Base-by-base conservation (phyloP, 2,888 invertebrate species). In the Argyresthia goedartella region DNA sequence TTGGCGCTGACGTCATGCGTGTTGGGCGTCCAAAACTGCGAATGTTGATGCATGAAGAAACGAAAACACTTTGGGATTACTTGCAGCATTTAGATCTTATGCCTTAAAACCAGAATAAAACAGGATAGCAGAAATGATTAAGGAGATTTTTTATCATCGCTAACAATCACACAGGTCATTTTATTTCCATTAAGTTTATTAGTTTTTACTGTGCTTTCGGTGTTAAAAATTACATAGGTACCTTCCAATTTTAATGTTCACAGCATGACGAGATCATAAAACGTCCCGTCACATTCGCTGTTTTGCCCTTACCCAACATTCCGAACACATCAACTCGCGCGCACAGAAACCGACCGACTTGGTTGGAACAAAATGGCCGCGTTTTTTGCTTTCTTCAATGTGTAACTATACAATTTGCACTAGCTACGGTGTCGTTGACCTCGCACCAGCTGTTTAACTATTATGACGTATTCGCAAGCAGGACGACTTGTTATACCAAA, bases 371-470 rank as follows among this genome's bases (percentile, higher is more conserved):
- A 71, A 71, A 73, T 71, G 69, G 64, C 67, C 68, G 66, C 49
- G 49, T 76, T 81, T 76, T 81, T 81, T 78, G 73, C 76, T 71
- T 71, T 72, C 70, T 66, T 63, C 70, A 65, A 75, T 74, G 75
- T 82, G 75, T 81, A 73, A 73, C 73, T 76, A 71, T 76, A 80
- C 78, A 85, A 81, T 85, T 85, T 79, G 84, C 85, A 79, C 78
- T 76, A 78, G 73, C 70, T 39, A 49, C 59, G 66, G 69, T 69
- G 82, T 81, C 85, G 64, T 69, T 77, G 82, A 84, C 81, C 85
- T 75, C 69, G 68, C 66, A 70, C 74, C 85, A 85, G 84, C 84
- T 86, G 85, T 81, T 82, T 73, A 68, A 66, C 76, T 80, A 82
- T 79, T 80, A 75, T 76, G 63, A 69, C 65, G 65, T 62, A 70